phyloP scores from a whole-genome alignment of 2,888 invertebrate genomes.

The Strigamia crassipes region DNA sequence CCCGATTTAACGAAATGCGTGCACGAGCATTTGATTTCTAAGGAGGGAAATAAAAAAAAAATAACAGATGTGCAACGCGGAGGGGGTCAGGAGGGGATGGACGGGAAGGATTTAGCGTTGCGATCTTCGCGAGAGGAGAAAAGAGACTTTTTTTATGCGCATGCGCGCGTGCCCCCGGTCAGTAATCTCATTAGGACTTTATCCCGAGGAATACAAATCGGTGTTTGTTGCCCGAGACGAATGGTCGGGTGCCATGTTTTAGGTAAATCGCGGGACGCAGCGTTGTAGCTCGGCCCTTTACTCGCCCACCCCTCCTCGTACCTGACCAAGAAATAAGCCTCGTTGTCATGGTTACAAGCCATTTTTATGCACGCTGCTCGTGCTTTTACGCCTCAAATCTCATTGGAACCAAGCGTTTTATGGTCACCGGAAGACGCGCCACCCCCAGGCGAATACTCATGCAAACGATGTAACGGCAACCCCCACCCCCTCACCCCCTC shows the following conservation, averaged over 20 bases:
- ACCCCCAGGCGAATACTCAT: slow-evolving; percentile 22
- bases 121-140: background rate
- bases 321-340: slow-evolving; percentile 30
- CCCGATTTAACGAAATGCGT: slow-evolving; percentile 14
- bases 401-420: slow-evolving; percentile 27
- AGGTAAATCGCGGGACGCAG: slow-evolving; percentile 19
- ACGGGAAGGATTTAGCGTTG: slow-evolving; percentile 30
- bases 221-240: slow-evolving; percentile 22
- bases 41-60: slow-evolving; percentile 16
- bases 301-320: background rate
- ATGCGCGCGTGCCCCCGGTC: slow-evolving; percentile 30
- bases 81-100: slow-evolving; percentile 25
- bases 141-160: slow-evolving; percentile 16
- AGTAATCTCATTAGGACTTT: slow-evolving; percentile 30
- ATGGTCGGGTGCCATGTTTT: slow-evolving; percentile 25
- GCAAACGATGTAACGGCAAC: slow-evolving; percentile 3
- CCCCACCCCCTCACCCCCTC: background rate
- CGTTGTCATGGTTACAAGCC: slow-evolving; percentile 26
- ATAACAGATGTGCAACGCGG: background rate
- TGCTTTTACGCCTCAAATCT: slow-evolving; percentile 30
- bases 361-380: slow-evolving; percentile 26
- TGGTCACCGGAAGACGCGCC: slow-evolving; percentile 30
- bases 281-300: slow-evolving; percentile 8
- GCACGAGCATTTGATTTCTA: slow-evolving; percentile 22
- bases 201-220: slow-evolving; percentile 25